Base-by-base conservation (phyloP, 2,113 vertebrate species). In the Toxotes jaculatrix region DNA sequence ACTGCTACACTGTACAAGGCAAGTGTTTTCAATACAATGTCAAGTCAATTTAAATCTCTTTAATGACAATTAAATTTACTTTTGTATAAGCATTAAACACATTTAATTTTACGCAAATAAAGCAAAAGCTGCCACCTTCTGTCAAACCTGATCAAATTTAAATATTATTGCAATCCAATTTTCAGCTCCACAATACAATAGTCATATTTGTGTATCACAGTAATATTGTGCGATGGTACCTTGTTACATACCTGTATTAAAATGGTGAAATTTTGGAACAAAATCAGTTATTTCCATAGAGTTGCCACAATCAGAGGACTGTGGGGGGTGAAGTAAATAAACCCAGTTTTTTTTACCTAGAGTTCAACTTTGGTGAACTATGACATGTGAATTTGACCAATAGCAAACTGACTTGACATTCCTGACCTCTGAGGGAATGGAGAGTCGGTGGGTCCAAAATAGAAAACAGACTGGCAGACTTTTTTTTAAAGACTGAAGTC, bases 1-100 rank as follows among this genome's bases (percentile, higher is more conserved):
- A 56, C 57, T 21, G 73, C 60, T 45, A 71, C 66, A 77, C 72
- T 68, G 79, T 83, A 81, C 57, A 77, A 47, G 69, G 40, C 51
- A 74, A 43, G 17, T 45, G 4, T 49, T 17, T 17, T 12, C 4
- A 43, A 38, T 4, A 23, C 7, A 31, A n/a, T 6, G 7, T 13
- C 2, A 4, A 38, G 34, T 64, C n/a, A 23, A 27, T 64, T 43
- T 64, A 27, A 6, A 23, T 42, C 6, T 31, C 5, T 43, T 4
- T 7, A 19, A 57, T 19, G 55, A 13, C 32, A 9, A 47, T 14
- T 43, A 27, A 43, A 14, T 3, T 17, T 34, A n/a, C 1, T 27
- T 51, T 40, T 31, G 1, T 14, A 9, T 53, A 49, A 12, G 3
- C 8, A 53, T 27, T 27, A 27, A 27, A 27, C 27, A 55, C 1